Evolutionary conservation across 2,113 vertebrate species (phyloP).

Genomic region (Protobothrops mucrosquamatus): DNA sequence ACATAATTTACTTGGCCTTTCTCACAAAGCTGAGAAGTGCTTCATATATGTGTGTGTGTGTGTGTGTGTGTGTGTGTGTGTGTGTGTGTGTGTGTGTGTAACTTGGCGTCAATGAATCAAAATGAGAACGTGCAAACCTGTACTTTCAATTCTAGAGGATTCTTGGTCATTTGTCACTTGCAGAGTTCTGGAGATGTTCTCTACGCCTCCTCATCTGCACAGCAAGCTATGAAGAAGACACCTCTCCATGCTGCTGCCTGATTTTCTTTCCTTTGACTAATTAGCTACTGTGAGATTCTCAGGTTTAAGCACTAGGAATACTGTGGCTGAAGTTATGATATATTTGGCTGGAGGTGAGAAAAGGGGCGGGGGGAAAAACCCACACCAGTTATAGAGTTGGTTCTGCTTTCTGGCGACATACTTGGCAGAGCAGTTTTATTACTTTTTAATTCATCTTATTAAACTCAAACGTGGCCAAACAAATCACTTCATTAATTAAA

Average conservation of each 20-base stretch:
- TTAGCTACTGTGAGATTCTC: slow-evolving; percentile 2
- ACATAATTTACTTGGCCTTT: background rate
- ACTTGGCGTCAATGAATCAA: background rate
- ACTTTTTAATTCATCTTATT: slow-evolving; percentile 76
- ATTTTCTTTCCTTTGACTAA: background rate
- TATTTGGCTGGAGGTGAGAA: slow-evolving; percentile 24
- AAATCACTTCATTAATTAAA: slow-evolving; percentile 95
- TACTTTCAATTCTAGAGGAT: background rate
- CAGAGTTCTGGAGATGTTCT: background rate
- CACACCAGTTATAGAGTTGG: background rate
- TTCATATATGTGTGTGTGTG: too few species aligned
- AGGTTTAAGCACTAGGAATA: background rate
- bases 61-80: background rate
- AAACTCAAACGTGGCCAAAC: slow-evolving; percentile 77
- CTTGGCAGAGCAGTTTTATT: slow-evolving; percentile 58
- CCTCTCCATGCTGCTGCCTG: background rate
- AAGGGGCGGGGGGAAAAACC: background rate
- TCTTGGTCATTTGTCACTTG: background rate
- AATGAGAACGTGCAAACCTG: background rate
- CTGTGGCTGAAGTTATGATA: slow-evolving; percentile 2
- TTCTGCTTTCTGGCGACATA: slow-evolving; percentile 38
- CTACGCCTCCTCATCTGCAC: background rate
- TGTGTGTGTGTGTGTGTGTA: background rate
- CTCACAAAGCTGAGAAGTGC: background rate
- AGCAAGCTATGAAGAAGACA: background rate